Conservation (phyloP, 2,888 invertebrate genomes). For the Trichacis sp. region DNA sequence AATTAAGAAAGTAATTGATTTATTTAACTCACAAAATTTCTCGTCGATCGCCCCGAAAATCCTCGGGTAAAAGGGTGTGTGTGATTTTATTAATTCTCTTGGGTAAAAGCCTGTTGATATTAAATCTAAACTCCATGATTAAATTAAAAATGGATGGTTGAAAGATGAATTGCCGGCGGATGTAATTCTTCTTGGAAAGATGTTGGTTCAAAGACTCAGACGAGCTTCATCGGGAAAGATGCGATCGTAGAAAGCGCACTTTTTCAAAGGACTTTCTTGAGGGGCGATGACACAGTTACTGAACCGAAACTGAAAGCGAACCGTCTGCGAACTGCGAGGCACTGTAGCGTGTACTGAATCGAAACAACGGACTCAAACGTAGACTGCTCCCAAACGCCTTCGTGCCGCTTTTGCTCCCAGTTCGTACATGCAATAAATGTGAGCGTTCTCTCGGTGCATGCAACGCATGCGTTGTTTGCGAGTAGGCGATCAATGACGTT, state of each 20-base stretch:
- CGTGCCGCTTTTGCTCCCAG: background rate
- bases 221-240: no score
- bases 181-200: no score
- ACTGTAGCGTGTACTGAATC: background rate
- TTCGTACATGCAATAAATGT: no score
- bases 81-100: conserved; percentile 65
- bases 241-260: no score
- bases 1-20: no score
- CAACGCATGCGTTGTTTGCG: conserved; percentile 13
- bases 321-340: no score
- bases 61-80: conserved; percentile 62
- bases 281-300: no score
- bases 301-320: no score
- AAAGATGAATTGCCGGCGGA: no score
- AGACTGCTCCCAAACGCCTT: background rate
- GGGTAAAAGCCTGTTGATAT: conserved; percentile 63
- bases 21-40: conserved; percentile 60
- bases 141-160: background rate
- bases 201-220: no score
- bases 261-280: no score
- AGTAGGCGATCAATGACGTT: conserved; percentile 20
- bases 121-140: conserved; percentile 65
- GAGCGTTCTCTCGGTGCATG: background rate
- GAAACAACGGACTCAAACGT: background rate
- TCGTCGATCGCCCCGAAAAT: conserved; percentile 63